Evolutionary conservation across 1,140 invertebrate genomes (phyloP).

Genomic region (Acyrthosiphon pisum): DNA sequence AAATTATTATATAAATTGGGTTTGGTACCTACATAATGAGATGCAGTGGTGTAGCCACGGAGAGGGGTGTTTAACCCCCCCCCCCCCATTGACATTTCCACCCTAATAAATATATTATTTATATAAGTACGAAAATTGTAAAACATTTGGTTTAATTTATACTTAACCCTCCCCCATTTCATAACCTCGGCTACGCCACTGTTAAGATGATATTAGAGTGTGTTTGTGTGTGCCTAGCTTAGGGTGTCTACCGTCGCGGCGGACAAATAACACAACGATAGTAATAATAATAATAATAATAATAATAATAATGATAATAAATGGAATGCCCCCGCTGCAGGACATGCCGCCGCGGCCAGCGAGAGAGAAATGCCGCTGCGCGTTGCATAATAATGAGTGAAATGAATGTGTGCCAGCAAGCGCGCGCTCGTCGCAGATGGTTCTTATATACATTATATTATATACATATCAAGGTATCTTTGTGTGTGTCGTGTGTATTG

Average conservation of each 20-base stretch:
- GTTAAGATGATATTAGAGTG: too few relatives aligned
- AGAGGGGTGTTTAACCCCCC: accelerated
- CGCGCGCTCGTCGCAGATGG: slow-evolving; percentile 34
- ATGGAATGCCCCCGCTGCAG: neutral
- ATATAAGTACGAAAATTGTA: too few relatives aligned
- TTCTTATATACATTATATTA: neutral
- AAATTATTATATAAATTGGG: too few relatives aligned
- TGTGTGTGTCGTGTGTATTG: neutral
- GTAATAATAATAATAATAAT: slow-evolving; percentile 2
- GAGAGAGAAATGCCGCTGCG: slow-evolving; percentile 38
- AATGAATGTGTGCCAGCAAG: slow-evolving; percentile 44
- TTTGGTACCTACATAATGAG: too few relatives aligned
- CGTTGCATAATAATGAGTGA: slow-evolving; percentile 49
- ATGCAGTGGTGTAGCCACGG: too few relatives aligned
- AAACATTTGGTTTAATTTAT: too few relatives aligned
- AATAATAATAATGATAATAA: slow-evolving; percentile 19
- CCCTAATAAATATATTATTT: too few relatives aligned
- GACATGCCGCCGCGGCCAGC: neutral
- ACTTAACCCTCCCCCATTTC: too few relatives aligned
- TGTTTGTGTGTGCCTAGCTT: neutral
- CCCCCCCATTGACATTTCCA: too few relatives aligned
- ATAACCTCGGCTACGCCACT: too few relatives aligned
- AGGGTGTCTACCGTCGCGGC: too few relatives aligned
- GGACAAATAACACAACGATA: slow-evolving; percentile 16
- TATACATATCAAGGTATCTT: too few relatives aligned